These are phyloP conservation scores for Poeciliopsis retropinna DNA, from an alignment of 2,113 vertebrate species.

Conservation along the genomic window DNA sequence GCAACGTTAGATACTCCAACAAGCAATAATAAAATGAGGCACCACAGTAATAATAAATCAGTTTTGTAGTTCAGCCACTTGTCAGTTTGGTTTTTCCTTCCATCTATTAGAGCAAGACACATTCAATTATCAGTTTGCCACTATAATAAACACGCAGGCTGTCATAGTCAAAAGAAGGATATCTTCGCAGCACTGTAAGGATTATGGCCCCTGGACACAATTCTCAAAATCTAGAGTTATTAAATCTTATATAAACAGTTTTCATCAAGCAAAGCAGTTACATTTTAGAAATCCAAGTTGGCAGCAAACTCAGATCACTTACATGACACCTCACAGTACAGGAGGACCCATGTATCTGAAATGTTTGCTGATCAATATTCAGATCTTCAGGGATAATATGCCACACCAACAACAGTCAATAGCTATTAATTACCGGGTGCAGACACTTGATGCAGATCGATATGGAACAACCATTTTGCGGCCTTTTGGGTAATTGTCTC, in stretches of 20 bases:
- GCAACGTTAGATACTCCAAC: neutral
- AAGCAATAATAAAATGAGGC: neutral
- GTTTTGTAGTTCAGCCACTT: neutral
- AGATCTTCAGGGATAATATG: constrained; percentile 33
- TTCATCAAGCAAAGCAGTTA: neutral
- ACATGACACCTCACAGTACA: neutral
- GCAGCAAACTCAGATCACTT: neutral
- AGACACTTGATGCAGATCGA: constrained; percentile 50
- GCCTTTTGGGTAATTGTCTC: constrained; percentile 65
- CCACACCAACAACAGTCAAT: constrained; percentile 48
- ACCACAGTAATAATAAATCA: neutral
- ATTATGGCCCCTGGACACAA: neutral
- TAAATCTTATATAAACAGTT: neutral
- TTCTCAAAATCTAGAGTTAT: neutral
- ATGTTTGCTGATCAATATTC: constrained; percentile 36
- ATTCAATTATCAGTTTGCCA: neutral
- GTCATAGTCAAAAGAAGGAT: neutral
- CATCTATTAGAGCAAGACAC: neutral
- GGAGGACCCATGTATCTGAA: neutral
- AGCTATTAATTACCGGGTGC: constrained; percentile 60
- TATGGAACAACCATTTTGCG: constrained; percentile 30
- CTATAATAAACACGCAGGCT: neutral
- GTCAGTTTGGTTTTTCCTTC: neutral
- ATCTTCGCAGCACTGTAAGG: neutral
- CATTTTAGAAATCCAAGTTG: neutral